Evolutionary conservation across 2,888 invertebrate genomes (phyloP), one percentile per base, ranked within the genome.

Genomic region (Cataglyphis rosenhaueri): DNA sequence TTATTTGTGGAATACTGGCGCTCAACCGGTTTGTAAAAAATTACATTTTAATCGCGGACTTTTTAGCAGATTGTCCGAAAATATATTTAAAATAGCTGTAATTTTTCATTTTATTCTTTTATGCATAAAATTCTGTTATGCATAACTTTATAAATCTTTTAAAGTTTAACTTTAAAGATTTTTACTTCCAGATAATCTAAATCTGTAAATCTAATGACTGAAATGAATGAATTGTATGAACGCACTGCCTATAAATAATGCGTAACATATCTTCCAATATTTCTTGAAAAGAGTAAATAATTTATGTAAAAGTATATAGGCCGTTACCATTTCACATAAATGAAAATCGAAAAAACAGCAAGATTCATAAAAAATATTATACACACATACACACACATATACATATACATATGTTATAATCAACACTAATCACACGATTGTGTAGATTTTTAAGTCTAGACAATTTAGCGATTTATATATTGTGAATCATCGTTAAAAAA

Each of bases 401-500:
- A 29, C 12, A 75, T 3, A 73, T 15, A 76, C 21, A 61, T 41
- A 61, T 71, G 85, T 66, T 87, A 87, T 88, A 88, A 91, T 87
- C 88, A 89, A 84, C 41, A 84, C 71, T 88, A 86, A 88, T 85
- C 82, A 73, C 82, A n/a, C 48, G 74, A 84, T 76, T 92, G 90
- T 92, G 90, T 91, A 91, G 81, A 87, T 90, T 91, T 88, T 79
- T 85, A 88, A 86, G 18, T 48, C 4, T 86, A 88, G 86, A 83
- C 85, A 89, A 85, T 87, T 90, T 90, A 90, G 86, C 82, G 86
- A 86, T 91, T 89, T 89, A 78, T 92, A 91, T 92, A 87, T 91
- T 87, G 88, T 87, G 85, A 87, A 92, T 91, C 89, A 84, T 90
- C 90, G 92, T 93, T 93, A 90, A 91, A 91, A 41, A 44, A 93